These are phyloP conservation scores for Antechinus stuartii DNA, from an alignment of 2,113 vertebrate species.

Conservation along the genomic window DNA sequence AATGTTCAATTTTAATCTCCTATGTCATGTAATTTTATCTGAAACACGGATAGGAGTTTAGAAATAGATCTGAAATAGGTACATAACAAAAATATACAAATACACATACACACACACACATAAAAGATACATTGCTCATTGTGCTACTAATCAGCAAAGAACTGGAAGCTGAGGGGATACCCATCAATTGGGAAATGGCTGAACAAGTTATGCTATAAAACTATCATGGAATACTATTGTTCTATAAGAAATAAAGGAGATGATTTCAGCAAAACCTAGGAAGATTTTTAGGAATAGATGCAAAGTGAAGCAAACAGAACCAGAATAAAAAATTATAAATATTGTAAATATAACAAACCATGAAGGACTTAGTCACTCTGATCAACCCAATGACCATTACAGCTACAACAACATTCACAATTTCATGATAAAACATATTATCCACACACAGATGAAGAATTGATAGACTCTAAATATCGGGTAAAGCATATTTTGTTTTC, in stretches of 20 bases:
- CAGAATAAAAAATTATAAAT: background rate
- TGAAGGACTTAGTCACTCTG: background rate
- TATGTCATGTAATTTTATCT: too few relatives aligned
- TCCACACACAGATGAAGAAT: background rate
- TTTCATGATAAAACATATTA: background rate
- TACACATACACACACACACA: too few relatives aligned
- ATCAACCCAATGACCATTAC: background rate
- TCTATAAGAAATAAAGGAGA: background rate
- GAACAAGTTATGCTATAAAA: background rate
- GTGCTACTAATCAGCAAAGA: too few relatives aligned
- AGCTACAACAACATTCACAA: background rate
- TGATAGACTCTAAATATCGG: background rate
- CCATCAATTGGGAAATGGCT: background rate
- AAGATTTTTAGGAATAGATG: too few relatives aligned
- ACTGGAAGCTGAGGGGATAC: background rate
- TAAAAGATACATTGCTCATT: too few relatives aligned
- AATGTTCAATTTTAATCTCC: too few relatives aligned
- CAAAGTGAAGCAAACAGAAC: too few relatives aligned
- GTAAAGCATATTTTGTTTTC: background rate
- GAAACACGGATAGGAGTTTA: too few relatives aligned
- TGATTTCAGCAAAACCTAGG: too few relatives aligned
- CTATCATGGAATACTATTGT: background rate
- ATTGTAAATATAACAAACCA: background rate
- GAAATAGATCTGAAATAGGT: too few relatives aligned
- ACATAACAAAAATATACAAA: too few relatives aligned